A percentile compares a stretch with the other conserved stretches of the same genome.
Evolutionary conservation across 2,113 vertebrate genomes (phyloP).

Genomic region (Centrocercus urophasianus): DNA sequence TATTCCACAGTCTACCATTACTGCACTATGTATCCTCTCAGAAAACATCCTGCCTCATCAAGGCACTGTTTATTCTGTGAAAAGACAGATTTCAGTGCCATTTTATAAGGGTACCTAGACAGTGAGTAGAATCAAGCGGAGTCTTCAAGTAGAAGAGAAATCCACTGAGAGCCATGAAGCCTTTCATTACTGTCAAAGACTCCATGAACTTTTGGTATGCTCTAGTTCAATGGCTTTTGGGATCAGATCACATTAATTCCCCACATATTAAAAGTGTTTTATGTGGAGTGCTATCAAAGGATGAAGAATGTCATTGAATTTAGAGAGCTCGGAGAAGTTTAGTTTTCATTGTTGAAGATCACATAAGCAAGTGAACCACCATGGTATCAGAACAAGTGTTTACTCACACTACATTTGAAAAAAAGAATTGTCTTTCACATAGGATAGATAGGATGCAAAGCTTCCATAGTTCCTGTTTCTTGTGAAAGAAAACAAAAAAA

Average conservation of each 20-base stretch:
- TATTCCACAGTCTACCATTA: fast-evolving
- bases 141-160: constrained; percentile 6
- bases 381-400: background rate
- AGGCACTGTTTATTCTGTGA: background rate
- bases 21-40: background rate
- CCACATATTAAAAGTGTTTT: constrained; percentile 9
- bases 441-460: background rate
- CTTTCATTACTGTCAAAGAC: fast-evolving
- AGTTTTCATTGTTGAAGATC: constrained; percentile 36
- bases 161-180: background rate
- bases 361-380: background rate
- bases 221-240: constrained; percentile 2
- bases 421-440: background rate
- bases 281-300: constrained; percentile 18
- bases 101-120: background rate
- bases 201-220: background rate
- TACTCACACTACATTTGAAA: background rate
- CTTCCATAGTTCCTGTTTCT: background rate
- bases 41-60: background rate
- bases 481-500: background rate
- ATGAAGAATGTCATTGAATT: constrained; percentile 5
- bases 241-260: constrained; percentile 25
- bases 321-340: background rate
- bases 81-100: background rate
- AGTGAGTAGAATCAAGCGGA: background rate